Evolutionary conservation across 2,888 invertebrate genomes (phyloP), one percentile per base, ranked within the genome.

Genomic region (Imbricaverruca yamaguchii): DNA sequence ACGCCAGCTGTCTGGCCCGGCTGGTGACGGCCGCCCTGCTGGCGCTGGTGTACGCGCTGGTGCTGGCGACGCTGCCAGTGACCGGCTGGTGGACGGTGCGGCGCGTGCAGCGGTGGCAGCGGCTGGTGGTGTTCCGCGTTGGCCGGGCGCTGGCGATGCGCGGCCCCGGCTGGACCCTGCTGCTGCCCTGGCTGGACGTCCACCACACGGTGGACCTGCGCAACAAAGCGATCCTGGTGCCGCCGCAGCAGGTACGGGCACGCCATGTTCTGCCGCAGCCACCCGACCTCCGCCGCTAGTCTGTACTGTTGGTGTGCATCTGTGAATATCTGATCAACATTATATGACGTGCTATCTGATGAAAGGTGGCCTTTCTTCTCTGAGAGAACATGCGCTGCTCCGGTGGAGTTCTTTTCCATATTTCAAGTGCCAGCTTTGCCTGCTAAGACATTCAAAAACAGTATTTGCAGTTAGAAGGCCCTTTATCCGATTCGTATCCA

Each of bases 1-100:
- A 59, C 15, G 69, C 18, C 39, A 18, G 21, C 74, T 74, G 74
- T 39, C 21, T 74, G 74, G 6, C 53, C 18, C 0, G 21, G 15
- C 53, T 74, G 53, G 53, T 74, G 21, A 21, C 74, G 9, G 74
- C 53, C 21, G 53, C 55, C 53, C 9, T 74, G 55, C 55, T 74
- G 74, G 13, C 18, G 21, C 10, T 55, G 18, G 53, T 74, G 53
- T 55, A 18, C 53, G 0, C 74, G 21, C 74, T 74, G 74, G 21
- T 55, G 55, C 21, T 74, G 74, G 10, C 21, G 21, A 74, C 74
- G 9, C 55, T 74, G 55, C 74, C 74, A 9, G 55, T 74, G 21
- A 74, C 18, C 55, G 74, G 74, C 74, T 74, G 74, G 74, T 74
- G 74, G 74, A 74, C 74, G 21, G 7, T 74, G 55, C 74, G 55